Evolutionary conservation across 2,888 invertebrate genomes (phyloP), one percentile per base, ranked within the genome.

Genomic region (Epistrophe grossulariae): DNA sequence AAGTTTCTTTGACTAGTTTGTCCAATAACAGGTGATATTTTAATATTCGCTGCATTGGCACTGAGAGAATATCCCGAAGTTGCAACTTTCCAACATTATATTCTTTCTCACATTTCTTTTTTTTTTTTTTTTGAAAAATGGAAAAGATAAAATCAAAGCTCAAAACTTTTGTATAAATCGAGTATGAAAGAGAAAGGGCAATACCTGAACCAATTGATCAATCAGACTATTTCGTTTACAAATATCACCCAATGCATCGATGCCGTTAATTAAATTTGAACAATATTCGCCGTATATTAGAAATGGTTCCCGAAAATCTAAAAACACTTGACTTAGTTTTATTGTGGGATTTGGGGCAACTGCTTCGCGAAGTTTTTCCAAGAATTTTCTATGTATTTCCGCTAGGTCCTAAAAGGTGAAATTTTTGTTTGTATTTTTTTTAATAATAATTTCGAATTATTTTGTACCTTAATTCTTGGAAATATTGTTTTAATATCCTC

Each of bases 21-120:
- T 98, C 97, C 79, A 99, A 93, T 68, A 99, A 94, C 77, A 99
- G 94, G 93, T 99, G 99, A 93, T 99, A 99, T 92, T 99, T 99
- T 88, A 99, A 95, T 89, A 99, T 97, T 91, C 99, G 94, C 93
- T 99, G 99, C 98, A 99, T 99, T 57, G 99, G 99, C 88, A 99
- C 98, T 28, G 98, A 98, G 62, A 99, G 94, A 88, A 99, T 97
- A 93, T 99, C 99, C 66, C 99, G 95, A 89, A 99, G 94, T 93
- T 98, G 97, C 91, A 99, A 98, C 91, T 98, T 96, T 15, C 98
- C 98, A 90, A 98, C 97, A 93, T 98, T 99, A 90, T 98, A 98
- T 91, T 97, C 97, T 90, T 96, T 96, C 93, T 99, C 98, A 92
- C 98, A 98, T 94, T 96, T 96, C 97, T 98, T 93, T 43, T 88